Evolutionary conservation across 2,888 invertebrate species (phyloP), one percentile per base, ranked within the genome.

Genomic region (Nomada ferruginata): DNA sequence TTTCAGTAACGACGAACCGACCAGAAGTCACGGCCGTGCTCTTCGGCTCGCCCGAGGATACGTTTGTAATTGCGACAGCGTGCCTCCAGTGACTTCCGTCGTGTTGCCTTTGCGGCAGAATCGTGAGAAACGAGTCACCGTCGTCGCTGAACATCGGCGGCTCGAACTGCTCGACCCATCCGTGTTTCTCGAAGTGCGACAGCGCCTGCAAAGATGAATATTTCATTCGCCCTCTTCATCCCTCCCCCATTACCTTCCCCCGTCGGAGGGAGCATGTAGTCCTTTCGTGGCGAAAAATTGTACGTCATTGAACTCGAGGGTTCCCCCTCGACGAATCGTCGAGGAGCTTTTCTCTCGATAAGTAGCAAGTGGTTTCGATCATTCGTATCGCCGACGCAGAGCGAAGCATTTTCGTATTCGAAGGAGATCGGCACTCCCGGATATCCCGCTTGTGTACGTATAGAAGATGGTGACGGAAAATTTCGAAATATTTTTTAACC

Each of bases 81-180:
- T 97, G 97, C 88, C 96, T 95, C 94, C 95, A 97, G 64, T 95
- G 94, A 23, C 95, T 96, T 50, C 94, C 94, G 73, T 94, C 93
- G 0, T 93, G 92, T 94, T 96, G 95, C 72, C 95, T 95, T 89
- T 96, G 96, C 15, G 97, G 97, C 82, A 97, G 92, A 83, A 97
- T 96, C n/a, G 97, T 94, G 68, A 97, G 95, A 90, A 97, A 96
- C 60, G 96, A 94, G 11, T 95, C 95, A 50, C 97, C 97, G 84
- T 96, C 95, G 42, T 94, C 94, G 83, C 96, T 96, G 91, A 96
- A 97, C 60, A 95, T 93, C 1, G 97, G 96, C 0, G 97, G 95
- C 47, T 96, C 95, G 91, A 97, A 97, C 52, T 96, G 94, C 91
- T 97, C 97, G n/a, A 97, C 95, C 97, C 97, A 97, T 18, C 97